Percentiles rank a stretch among this genome's conserved stretches.
Conservation (phyloP, 2,113 vertebrate genomes). For the Cebus imitator region DNA sequence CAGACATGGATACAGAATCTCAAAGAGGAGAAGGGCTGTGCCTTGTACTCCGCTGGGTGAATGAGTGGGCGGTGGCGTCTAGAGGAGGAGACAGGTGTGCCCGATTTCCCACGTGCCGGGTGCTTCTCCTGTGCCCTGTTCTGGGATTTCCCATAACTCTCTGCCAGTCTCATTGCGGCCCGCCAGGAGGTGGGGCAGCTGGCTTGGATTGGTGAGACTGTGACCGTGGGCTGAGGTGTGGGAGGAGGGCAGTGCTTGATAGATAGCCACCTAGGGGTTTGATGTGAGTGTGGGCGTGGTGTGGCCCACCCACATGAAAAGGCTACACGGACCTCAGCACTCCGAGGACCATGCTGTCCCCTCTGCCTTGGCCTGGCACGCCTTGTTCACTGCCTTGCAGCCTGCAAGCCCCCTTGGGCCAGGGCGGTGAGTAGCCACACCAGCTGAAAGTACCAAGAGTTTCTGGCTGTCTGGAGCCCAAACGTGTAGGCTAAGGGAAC, state of each 20-base stretch:
- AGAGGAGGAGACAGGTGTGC: not conserved
- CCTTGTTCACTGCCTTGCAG: not conserved
- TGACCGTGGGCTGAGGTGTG: not conserved
- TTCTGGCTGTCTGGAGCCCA: not conserved
- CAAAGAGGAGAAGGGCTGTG: not conserved
- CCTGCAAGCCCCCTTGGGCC: not conserved
- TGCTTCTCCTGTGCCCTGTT: too few species aligned
- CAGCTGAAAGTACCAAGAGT: not conserved
- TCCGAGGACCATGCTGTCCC: not conserved
- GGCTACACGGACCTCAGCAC: accelerated
- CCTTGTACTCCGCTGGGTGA: not conserved
- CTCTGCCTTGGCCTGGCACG: accelerated
- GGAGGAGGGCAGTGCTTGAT: too few species aligned
- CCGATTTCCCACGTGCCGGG: accelerated
- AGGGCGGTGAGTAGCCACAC: not conserved
- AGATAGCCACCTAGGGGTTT: accelerated
- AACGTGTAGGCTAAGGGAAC: not conserved
- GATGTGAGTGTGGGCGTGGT: not conserved
- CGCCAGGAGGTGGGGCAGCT: too few species aligned
- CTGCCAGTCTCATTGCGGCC: not conserved
- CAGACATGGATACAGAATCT: not conserved
- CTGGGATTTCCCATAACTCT: not conserved
- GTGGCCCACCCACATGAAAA: accelerated
- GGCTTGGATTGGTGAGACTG: not conserved
- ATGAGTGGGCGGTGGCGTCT: not conserved